A percentile compares a stretch with the other conserved stretches of the same genome.
Evolutionary conservation across 2,888 invertebrate genomes (phyloP).

Genomic region (Cosmia pyralina): DNA sequence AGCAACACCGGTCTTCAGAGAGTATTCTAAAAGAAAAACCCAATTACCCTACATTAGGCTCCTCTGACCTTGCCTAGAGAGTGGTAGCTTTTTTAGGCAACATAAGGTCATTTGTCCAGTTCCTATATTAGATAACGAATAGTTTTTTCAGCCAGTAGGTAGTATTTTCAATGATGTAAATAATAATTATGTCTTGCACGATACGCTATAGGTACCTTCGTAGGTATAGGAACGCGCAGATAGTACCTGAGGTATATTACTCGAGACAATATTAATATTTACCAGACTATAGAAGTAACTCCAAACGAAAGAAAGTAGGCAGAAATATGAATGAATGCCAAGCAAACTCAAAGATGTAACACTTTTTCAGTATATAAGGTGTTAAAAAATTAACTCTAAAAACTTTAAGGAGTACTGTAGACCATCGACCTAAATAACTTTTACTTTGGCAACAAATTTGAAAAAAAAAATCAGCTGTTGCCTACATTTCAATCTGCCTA

Average conservation of each 20-base stretch:
- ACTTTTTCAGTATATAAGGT: too few species aligned
- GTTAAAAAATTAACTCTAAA: too few species aligned
- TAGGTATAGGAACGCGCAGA: background rate
- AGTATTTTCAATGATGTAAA: background rate
- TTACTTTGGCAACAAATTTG: too few species aligned
- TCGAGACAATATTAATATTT: background rate
- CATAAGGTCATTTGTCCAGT: slow-evolving; percentile 13
- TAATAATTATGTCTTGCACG: background rate
- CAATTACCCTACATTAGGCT: slow-evolving; percentile 21
- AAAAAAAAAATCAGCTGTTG: too few species aligned
- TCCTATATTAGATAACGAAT: background rate
- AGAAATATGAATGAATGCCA: background rate
- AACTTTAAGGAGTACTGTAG: too few species aligned
- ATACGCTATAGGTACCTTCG: background rate
- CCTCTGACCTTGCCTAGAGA: slow-evolving; percentile 13
- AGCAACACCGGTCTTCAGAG: slow-evolving; percentile 8
- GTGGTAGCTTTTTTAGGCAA: slow-evolving; percentile 14
- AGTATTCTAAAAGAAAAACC: slow-evolving; percentile 26
- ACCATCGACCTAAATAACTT: too few species aligned
- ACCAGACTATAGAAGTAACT: background rate
- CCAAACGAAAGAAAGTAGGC: background rate
- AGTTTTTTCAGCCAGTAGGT: background rate
- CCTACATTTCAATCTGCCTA: too few species aligned
- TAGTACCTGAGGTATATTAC: too few species aligned
- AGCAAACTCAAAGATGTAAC: background rate